Base-by-base conservation (phyloP, 2,113 vertebrate genomes). In the Syngnathus typhle region DNA sequence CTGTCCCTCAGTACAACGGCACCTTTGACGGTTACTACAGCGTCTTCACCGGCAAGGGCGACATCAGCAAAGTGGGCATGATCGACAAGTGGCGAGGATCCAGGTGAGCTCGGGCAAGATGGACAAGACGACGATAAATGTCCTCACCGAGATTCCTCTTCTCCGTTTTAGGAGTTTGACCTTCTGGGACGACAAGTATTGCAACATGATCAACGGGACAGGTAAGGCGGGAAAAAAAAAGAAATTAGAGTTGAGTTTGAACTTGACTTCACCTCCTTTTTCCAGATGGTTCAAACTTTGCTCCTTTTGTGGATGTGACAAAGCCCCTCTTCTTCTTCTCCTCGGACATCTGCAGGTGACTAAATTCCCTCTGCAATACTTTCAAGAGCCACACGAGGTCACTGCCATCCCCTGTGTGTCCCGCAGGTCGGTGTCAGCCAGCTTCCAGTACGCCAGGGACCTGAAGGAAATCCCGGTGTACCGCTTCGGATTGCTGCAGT, bases 271-370 rank as follows among this genome's bases (percentile, higher is more conserved):
- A 5, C 12, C 10, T 65, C 16, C 10, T 52, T 60, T 80, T 58
- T 60, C 74, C 85, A 99, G 97, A 98, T 59, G 96, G 91, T 23
- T 87, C 96, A 1, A 94, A 94, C 6, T 99, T 99, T 72, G 69
- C 94, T 44, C 97, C 97, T 0, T 96, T 93, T 73, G 0, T 99
- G 69, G 80, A 93, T 64, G 93, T 93, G 78, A 44, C 81, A 21
- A 78, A 80, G 44, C 62, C 79, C 0, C 61, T 98, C 3, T 91
- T 59, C 10, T 98, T 99, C 89, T 99, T 96, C 87, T 92, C 93
- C 43, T 92, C 97, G 0, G 97, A 99, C 65, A 97, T 99, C 81
- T 98, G 95, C 92, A 96, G 97, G 97, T 99, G 72, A 82, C 19
- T 12, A 13, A 18, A 4, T 13, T 58, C 55, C 27, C 12, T 7